These are phyloP conservation scores for Rynchops niger DNA, from an alignment of 2,113 vertebrate genomes.

Conservation along the genomic window DNA sequence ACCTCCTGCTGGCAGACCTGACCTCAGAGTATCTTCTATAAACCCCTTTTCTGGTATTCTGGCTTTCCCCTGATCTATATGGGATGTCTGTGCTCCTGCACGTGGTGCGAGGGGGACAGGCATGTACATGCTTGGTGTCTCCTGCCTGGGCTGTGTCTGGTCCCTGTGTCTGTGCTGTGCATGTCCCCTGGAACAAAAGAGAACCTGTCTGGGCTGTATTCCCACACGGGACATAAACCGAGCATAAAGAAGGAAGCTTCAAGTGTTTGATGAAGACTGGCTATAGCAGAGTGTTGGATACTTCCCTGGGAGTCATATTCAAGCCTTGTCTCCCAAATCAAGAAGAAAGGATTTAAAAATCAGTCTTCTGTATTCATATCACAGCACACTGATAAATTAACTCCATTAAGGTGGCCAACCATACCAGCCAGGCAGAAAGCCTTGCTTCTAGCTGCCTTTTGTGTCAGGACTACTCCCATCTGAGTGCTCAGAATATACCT, in stretches of 20 bases:
- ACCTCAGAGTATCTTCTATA: neutral
- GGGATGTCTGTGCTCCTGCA: neutral
- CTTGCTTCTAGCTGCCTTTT: neutral
- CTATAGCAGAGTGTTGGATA: neutral
- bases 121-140: neutral
- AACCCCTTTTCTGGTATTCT: neutral
- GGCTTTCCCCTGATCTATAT: neutral
- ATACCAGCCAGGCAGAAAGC: neutral
- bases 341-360: neutral
- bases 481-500: neutral
- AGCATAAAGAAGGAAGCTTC: neutral
- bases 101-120: accelerated
- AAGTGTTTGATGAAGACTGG: neutral
- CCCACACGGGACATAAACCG: neutral
- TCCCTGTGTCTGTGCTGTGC: neutral
- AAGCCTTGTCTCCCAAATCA: neutral
- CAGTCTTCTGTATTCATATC: neutral
- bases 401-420: neutral
- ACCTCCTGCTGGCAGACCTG: neutral
- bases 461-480: neutral
- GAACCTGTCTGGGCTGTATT: neutral
- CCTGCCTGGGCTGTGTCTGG: neutral
- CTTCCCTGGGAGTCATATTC: neutral
- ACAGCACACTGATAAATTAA: neutral
- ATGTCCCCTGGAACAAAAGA: neutral